A percentile compares a stretch with the other conserved stretches of the same genome.
phyloP scores from a whole-genome alignment of 1,140 invertebrate genomes.

The Zaprionus africanus region DNA sequence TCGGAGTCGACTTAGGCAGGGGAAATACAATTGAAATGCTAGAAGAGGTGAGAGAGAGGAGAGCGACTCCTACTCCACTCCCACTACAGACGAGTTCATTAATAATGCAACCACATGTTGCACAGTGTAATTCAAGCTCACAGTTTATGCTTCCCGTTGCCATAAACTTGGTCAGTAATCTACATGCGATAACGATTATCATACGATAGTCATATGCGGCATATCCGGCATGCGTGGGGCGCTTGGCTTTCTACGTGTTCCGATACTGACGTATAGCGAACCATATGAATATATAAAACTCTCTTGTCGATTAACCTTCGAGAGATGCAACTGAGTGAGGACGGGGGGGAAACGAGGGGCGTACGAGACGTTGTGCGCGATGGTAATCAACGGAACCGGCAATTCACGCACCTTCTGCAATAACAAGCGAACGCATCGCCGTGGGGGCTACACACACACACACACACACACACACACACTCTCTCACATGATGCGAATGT shows the following conservation, averaged over 20 bases:
- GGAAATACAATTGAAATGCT: not conserved
- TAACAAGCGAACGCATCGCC: constrained; percentile 31
- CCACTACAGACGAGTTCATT: constrained; percentile 20
- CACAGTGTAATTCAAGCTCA: constrained; percentile 13
- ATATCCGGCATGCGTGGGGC: constrained; percentile 89
- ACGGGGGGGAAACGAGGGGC: constrained; percentile 1
- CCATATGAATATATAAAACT: not conserved
- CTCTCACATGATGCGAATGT: constrained; percentile 44
- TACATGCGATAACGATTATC: constrained; percentile 51
- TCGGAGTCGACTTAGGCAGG: constrained; percentile 8
- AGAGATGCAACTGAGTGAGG: not conserved
- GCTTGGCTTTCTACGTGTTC: constrained; percentile 21
- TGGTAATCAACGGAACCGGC: constrained; percentile 33
- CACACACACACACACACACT: not conserved
- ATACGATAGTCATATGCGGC: constrained; percentile 88
- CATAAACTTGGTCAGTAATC: constrained; percentile 36
- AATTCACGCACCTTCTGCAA: constrained; percentile 32
- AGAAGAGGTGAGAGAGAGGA: not conserved
- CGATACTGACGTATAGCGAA: not conserved
- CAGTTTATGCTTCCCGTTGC: constrained; percentile 52
- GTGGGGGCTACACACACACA: constrained; percentile 14
- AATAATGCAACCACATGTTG: constrained; percentile 22
- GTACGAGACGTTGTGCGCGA: not conserved
- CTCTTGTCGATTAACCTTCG: not conserved
- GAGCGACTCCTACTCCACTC: not conserved